These are phyloP conservation scores for Brachylomia viminalis DNA, from an alignment of 2,888 invertebrate species.

Conservation along the genomic window DNA sequence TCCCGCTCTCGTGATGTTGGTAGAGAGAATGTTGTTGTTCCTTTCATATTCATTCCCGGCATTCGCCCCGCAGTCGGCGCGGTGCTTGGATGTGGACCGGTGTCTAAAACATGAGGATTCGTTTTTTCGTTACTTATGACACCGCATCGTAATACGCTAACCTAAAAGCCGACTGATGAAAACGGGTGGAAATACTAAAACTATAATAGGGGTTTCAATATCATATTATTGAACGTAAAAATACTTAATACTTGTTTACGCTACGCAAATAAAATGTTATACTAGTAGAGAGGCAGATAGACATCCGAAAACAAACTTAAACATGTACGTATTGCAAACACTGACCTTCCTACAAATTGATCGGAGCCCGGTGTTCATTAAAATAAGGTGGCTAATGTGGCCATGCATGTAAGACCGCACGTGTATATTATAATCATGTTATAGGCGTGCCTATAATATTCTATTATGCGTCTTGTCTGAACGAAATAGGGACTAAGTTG, in stretches of 20 bases:
- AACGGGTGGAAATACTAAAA: background rate
- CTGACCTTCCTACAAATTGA: constrained; percentile 42
- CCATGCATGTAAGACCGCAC: background rate
- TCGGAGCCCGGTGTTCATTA: constrained; percentile 40
- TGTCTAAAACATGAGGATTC: constrained; percentile 16
- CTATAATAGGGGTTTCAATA: background rate
- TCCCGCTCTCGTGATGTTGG: constrained; percentile 41
- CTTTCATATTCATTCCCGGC: constrained; percentile 52
- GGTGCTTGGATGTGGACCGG: background rate
- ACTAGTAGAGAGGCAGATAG: background rate
- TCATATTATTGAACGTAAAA: background rate
- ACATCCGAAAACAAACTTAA: constrained; percentile 15
- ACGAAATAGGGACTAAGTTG: background rate
- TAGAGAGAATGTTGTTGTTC: constrained; percentile 28
- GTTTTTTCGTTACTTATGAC: constrained; percentile 19
- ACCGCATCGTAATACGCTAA: constrained; percentile 12
- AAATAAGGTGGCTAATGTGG: constrained; percentile 29
- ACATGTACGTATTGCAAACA: background rate
- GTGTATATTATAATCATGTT: constrained; percentile 9
- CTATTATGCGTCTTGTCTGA: background rate
- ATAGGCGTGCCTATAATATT: background rate
- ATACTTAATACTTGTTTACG: constrained; percentile 3
- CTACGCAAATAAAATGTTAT: constrained; percentile 17
- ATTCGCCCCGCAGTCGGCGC: constrained; percentile 28
- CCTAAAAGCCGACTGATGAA: background rate